Base-by-base conservation (phyloP, 64 coral and sea anemone genomes). In the Montipora sp. region DNA sequence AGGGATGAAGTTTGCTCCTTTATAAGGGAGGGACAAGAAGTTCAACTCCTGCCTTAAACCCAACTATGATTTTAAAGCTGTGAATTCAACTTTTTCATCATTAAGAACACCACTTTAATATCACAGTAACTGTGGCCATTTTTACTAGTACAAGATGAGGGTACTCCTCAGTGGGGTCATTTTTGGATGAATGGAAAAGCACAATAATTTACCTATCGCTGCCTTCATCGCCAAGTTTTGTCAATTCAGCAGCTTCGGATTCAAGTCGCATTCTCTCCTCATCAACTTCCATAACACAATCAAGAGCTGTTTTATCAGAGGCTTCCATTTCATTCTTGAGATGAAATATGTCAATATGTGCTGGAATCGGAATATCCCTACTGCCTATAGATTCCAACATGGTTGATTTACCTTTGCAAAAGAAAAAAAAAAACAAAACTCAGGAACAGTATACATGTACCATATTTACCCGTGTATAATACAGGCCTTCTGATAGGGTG, bases 221-320 rank as follows among this genome's bases (percentile, higher is more conserved):
- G 16, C 94, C 98, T 75, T 99, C 91, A 86, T 96, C 98, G 24
- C 98, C 98, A 9, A 77, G 85, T 48, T 94, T 92, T 65, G 98
- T 84, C 14, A 99, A 66, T 83, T 94, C 94, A 11, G 88, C 89
- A 45, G 98, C 94, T 75, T 99, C 98, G 59, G 81, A 61, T 78
- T 99, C 98, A 7, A 99, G 92, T 50, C 94, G 68, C 43, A 80
- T 45, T 68, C 98, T 76, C 50, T 99, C 98, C 72, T 99, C 92
- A 83, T 99, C 94, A 83, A 99, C 98, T 48, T 99, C 98, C 92
- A 99, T 95, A 16, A 99, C 98, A 77, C 94, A 93, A 7, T 99
- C 74, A 11, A 99, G 78, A 24, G 98, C 92, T 67, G 98, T 99
- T 61, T 99, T 99, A 59, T 99, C 98, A 78, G 92, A 87, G 7